phyloP scores from a whole-genome alignment of 1,140 invertebrate genomes.

The Ruditapes philippinarum region DNA sequence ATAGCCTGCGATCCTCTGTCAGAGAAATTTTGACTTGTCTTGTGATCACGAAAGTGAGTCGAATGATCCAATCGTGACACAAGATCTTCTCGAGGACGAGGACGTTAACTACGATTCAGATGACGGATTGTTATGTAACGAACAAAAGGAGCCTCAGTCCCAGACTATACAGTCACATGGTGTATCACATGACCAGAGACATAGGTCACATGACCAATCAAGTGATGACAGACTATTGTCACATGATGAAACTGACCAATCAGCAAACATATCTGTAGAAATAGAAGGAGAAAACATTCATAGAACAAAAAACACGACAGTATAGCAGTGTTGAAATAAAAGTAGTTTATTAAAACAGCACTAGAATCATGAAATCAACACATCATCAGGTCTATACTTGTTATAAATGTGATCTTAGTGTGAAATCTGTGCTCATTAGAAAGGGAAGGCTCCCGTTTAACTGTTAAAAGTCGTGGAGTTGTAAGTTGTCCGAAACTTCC shows the following conservation, averaged over 20 bases:
- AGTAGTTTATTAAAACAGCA: too few species aligned
- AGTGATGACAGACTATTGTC: slow-evolving; percentile 23
- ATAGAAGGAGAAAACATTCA: slow-evolving; percentile 5
- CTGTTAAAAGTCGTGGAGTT: too few species aligned
- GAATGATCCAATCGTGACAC: not conserved
- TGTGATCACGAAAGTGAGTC: slow-evolving; percentile 18
- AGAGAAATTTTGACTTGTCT: slow-evolving; percentile 44
- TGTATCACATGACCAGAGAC: not conserved
- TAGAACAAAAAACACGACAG: slow-evolving; percentile 37
- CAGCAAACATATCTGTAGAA: slow-evolving; percentile 58
- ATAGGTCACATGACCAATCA: slow-evolving; percentile 13
- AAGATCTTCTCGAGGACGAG: slow-evolving; percentile 12
- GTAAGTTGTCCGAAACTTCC: too few species aligned
- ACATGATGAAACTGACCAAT: slow-evolving; percentile 41
- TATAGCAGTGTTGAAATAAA: slow-evolving; percentile 10
- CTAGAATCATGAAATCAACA: too few species aligned
- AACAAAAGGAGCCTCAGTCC: not conserved
- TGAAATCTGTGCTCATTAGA: too few species aligned
- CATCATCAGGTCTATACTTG: not conserved
- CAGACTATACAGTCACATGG: not conserved
- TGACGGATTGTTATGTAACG: slow-evolving; percentile 53
- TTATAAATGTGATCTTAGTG: not conserved
- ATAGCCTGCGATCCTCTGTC: slow-evolving; percentile 49
- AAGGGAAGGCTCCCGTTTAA: too few species aligned
- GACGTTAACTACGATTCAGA: slow-evolving; percentile 49